Percentiles rank a stretch among this genome's conserved stretches.
Conservation (phyloP, 2,888 invertebrate genomes). For the Octodonta nipae region DNA sequence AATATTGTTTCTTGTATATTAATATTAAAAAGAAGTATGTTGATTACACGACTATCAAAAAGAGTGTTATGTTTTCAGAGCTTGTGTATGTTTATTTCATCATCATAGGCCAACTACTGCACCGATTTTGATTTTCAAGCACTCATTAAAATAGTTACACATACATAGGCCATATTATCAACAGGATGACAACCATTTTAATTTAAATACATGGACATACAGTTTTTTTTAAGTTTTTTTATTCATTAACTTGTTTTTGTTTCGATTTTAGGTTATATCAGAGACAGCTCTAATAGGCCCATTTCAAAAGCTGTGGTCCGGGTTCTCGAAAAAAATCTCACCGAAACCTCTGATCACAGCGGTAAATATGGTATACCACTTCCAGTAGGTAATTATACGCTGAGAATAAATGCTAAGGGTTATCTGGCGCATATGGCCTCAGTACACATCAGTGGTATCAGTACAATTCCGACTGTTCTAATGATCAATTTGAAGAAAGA, state of each 20-base stretch:
- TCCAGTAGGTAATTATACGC: constrained; percentile 38
- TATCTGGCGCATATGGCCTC: constrained; percentile 44
- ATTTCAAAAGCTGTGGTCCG: constrained; percentile 40
- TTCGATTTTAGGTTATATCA: constrained; percentile 40
- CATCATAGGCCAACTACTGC: no score
- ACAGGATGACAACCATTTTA: no score
- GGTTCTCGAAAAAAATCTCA: constrained; percentile 34
- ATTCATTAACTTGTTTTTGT: constrained; percentile 2
- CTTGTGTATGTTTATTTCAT: no score
- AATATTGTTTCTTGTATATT: no score
- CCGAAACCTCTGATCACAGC: constrained; percentile 29
- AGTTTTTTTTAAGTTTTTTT: not conserved
- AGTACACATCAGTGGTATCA: constrained; percentile 27
- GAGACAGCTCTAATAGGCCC: constrained; percentile 47
- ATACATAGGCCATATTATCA: no score
- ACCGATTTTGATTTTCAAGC: no score
- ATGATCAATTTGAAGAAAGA: constrained; percentile 55
- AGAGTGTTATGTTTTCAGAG: no score
- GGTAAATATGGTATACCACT: constrained; percentile 41
- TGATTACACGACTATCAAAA: no score
- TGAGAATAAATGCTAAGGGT: constrained; percentile 45
- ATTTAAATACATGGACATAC: no score
- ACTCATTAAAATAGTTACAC: no score
- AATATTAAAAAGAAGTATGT: no score
- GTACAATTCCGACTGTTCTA: constrained; percentile 41